These are phyloP conservation scores for Eupristina koningsbergeri DNA, from an alignment of 1,140 invertebrate genomes.

Conservation along the genomic window DNA sequence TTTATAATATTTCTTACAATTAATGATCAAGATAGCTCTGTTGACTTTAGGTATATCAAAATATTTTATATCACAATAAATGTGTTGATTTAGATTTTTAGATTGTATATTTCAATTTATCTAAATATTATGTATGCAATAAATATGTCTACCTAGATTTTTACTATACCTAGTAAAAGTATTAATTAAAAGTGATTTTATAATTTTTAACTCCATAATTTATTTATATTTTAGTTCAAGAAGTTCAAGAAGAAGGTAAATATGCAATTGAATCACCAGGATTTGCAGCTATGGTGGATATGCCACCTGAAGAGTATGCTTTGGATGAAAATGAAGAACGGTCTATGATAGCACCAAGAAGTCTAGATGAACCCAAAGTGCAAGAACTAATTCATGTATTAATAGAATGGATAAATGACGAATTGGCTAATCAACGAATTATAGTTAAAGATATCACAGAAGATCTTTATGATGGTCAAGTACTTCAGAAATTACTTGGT, in stretches of 20 bases:
- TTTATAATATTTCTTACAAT: background rate
- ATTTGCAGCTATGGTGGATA: constrained; percentile 85
- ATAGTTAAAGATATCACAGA: constrained; percentile 98
- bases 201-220: too few relatives aligned
- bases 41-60: background rate
- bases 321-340: constrained; percentile 96
- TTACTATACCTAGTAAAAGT: too few relatives aligned
- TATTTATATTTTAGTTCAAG: constrained; percentile 83
- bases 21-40: too few relatives aligned
- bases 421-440: constrained; percentile 95
- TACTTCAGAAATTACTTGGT: constrained; percentile 95
- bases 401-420: constrained; percentile 99
- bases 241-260: constrained; percentile 96
- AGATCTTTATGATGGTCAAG: constrained; percentile 98
- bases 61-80: too few relatives aligned
- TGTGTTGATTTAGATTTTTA: too few relatives aligned
- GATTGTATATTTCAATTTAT: too few relatives aligned
- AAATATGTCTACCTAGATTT: too few relatives aligned
- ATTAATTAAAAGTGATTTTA: too few relatives aligned
- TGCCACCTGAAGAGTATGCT: constrained; percentile 93
- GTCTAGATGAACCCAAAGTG: constrained; percentile 89
- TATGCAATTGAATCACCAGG: constrained; percentile 96
- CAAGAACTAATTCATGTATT: constrained; percentile 89
- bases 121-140: too few relatives aligned
- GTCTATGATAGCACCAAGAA: constrained; percentile 93